Evolutionary conservation across 2,888 invertebrate species (phyloP).

Genomic region (Reticulitermes lucifugus): DNA sequence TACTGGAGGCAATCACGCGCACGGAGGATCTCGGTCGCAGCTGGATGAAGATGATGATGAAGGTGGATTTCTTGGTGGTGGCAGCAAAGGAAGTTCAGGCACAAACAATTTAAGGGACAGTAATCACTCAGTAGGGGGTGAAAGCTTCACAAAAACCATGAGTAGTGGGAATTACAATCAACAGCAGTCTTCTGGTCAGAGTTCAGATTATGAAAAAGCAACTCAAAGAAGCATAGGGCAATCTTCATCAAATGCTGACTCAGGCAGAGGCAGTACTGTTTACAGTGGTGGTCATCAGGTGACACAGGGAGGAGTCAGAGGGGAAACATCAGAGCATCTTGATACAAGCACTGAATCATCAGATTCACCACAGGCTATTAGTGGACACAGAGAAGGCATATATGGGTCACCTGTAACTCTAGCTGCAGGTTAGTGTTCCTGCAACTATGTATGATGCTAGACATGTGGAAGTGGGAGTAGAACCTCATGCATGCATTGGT

Average conservation of each 20-base stretch:
- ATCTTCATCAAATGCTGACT: conserved; percentile 80
- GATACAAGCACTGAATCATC: conserved; percentile 55
- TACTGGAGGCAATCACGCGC: background rate
- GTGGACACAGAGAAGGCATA: conserved; percentile 24
- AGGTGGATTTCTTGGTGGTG: conserved; percentile 68
- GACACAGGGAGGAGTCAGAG: conserved; percentile 39
- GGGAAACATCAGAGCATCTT: conserved; percentile 47
- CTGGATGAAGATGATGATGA: conserved; percentile 70
- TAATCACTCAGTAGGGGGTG: conserved; percentile 8
- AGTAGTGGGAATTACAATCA: background rate
- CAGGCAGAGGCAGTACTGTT: conserved; percentile 83
- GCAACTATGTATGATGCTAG: too few species aligned
- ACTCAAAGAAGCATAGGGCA: conserved; percentile 67
- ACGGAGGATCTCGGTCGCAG: conserved; percentile 54
- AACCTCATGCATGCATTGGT: too few species aligned
- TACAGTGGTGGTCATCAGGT: conserved; percentile 73
- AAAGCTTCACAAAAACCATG: background rate
- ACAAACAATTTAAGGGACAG: conserved; percentile 23
- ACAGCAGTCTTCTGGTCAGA: conserved; percentile 51
- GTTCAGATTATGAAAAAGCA: conserved; percentile 78
- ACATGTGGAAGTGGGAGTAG: too few species aligned
- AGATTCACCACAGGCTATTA: conserved; percentile 38
- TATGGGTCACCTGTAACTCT: conserved; percentile 35
- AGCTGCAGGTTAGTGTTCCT: background rate
- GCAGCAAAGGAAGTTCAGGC: background rate